Conservation (phyloP, 2,888 invertebrate species). For the Nipponacmea schrenckii region DNA sequence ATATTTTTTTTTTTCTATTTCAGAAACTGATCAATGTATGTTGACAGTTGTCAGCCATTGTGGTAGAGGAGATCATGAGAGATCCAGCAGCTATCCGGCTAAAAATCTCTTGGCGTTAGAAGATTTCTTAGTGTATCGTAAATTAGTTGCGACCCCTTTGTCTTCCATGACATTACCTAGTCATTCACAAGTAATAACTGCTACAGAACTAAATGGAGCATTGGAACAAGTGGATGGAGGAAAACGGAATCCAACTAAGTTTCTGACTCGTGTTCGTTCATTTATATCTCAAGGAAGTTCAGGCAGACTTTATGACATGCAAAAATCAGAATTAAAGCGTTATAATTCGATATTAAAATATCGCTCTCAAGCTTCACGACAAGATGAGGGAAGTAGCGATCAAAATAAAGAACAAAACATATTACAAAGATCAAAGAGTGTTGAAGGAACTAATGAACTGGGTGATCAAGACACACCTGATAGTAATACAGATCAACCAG, state of each 20-base stretch:
- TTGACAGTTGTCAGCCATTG: conserved; percentile 43
- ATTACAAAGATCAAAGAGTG: conserved; percentile 31
- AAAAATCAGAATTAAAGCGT: conserved; percentile 14
- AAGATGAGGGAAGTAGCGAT: not conserved
- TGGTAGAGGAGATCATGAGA: not conserved
- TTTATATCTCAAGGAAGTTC: not conserved
- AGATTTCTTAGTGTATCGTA: conserved; percentile 48
- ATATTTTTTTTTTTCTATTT: conserved; percentile 15
- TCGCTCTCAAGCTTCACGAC: conserved; percentile 2
- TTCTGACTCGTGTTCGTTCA: not conserved
- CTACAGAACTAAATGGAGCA: not conserved
- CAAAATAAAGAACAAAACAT: not conserved
- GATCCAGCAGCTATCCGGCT: conserved; percentile 6
- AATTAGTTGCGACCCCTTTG: conserved; percentile 50
- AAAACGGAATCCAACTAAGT: not conserved
- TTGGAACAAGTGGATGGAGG: not conserved
- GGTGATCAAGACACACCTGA: not conserved
- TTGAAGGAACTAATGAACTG: conserved; percentile 23
- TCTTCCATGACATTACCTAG: conserved; percentile 29
- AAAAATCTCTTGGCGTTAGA: conserved; percentile 40
- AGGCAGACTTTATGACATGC: conserved; percentile 1
- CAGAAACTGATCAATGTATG: conserved; percentile 56
- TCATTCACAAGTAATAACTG: not conserved
- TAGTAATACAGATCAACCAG: conserved; percentile 1
- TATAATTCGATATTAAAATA: conserved; percentile 14